Evolutionary conservation across 2,888 invertebrate species (phyloP).

Genomic region (Sarcophaga carnaria): DNA sequence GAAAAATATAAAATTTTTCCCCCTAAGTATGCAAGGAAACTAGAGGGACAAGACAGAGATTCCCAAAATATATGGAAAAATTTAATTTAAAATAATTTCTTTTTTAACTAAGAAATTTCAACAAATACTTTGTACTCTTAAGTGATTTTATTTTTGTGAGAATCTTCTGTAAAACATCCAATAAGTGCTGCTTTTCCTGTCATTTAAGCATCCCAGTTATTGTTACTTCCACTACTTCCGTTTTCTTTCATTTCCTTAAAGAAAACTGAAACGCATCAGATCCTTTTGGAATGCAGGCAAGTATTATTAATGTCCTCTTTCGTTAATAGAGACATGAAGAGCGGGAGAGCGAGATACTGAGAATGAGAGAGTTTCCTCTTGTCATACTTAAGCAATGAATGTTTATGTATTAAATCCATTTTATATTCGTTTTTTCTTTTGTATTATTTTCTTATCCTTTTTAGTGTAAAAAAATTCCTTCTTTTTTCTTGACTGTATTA

Average conservation of each 20-base stretch:
- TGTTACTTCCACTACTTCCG: neutral
- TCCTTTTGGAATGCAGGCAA: constrained; percentile 53
- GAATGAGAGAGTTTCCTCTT: neutral
- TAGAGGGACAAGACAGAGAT: too few relatives aligned
- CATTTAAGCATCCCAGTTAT: neutral
- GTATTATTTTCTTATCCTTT: neutral
- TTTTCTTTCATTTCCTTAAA: neutral
- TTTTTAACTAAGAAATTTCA: too few relatives aligned
- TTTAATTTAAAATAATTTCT: too few relatives aligned
- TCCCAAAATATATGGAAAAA: too few relatives aligned
- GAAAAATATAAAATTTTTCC: too few relatives aligned
- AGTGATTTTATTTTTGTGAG: too few relatives aligned
- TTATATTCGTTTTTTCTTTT: constrained; percentile 20
- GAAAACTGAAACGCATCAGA: constrained; percentile 28
- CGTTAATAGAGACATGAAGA: neutral
- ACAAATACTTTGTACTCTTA: too few relatives aligned
- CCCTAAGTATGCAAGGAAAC: too few relatives aligned
- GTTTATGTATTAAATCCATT: neutral
- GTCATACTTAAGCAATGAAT: neutral
- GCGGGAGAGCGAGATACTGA: too few relatives aligned
- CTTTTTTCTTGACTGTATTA: neutral
- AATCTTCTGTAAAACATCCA: too few relatives aligned
- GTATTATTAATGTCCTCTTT: constrained; percentile 53
- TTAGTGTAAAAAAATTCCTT: neutral
- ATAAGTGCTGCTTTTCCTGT: too few relatives aligned